Percentiles rank a stretch among this genome's conserved stretches.
Evolutionary conservation across 2,797 vertebrate species (phyloP).

Genomic region (Sebastes alutus): DNA sequence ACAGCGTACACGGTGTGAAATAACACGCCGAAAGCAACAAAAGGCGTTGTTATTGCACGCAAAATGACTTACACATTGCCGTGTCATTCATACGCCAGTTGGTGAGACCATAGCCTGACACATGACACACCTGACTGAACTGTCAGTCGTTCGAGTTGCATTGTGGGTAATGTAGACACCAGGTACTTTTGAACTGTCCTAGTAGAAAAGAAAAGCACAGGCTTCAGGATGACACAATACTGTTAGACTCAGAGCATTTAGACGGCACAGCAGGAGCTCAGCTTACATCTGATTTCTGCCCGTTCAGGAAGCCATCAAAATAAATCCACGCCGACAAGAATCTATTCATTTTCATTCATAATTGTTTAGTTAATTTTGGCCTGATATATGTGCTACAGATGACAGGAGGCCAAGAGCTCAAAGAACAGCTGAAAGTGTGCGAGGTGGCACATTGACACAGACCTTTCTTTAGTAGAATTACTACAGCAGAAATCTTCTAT

Average conservation of each 20-base stretch:
- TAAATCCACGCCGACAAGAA: neutral
- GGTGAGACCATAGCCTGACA: too few relatives aligned
- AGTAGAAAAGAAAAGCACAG: conserved; percentile 7
- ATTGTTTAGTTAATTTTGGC: neutral
- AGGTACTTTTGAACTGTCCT: neutral
- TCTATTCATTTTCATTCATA: neutral
- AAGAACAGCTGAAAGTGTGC: neutral
- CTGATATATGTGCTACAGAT: neutral
- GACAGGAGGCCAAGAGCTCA: neutral
- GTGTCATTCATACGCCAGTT: too few relatives aligned
- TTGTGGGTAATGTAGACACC: neutral
- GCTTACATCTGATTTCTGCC: neutral
- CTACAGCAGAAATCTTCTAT: neutral
- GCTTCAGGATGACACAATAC: conserved; percentile 16
- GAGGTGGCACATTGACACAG: neutral
- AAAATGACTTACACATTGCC: too few relatives aligned
- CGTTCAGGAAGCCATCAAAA: neutral
- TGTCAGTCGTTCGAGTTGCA: neutral
- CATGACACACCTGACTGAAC: neutral
- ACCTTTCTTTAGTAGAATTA: neutral
- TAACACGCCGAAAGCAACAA: too few relatives aligned
- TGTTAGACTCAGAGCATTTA: conserved; percentile 1
- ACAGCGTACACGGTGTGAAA: too few relatives aligned
- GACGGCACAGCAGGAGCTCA: neutral
- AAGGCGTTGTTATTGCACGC: too few relatives aligned